Conservation (phyloP, 2,888 invertebrate species). For the Drosophila lacicola region DNA sequence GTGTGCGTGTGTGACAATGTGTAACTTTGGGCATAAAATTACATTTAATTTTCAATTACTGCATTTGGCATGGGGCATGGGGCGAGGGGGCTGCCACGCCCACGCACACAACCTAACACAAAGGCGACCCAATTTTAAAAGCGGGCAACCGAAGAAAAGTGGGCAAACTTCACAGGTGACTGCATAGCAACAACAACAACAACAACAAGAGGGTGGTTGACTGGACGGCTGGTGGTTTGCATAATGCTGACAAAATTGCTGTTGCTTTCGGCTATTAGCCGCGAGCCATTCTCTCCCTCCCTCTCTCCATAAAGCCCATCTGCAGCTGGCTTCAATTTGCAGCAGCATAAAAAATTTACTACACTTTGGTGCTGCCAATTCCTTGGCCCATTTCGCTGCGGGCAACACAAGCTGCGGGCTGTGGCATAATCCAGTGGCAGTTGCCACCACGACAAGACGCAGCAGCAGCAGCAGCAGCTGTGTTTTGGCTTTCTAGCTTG, state of each 20-base stretch:
- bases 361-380: constrained; percentile 45
- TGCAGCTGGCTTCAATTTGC: constrained; percentile 74
- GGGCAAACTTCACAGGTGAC: constrained; percentile 31
- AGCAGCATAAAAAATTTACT: constrained; percentile 71
- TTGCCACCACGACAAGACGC: constrained; percentile 31
- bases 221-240: constrained; percentile 14
- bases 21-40: constrained; percentile 75
- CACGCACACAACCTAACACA: constrained; percentile 8
- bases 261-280: constrained; percentile 58
- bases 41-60: constrained; percentile 80
- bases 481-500: constrained; percentile 40
- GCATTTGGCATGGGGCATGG: constrained; percentile 50
- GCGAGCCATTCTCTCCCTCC: constrained; percentile 16
- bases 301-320: constrained; percentile 24
- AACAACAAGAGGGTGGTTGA: neutral
- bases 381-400: constrained; percentile 21
- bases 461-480: constrained; percentile 34
- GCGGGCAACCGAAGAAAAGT: constrained; percentile 19
- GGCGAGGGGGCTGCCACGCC: constrained; percentile 4
- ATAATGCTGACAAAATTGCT: constrained; percentile 59
- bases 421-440: constrained; percentile 37
- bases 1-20: constrained; percentile 45
- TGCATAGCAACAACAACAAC: constrained; percentile 16
- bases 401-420: constrained; percentile 6
- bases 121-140: constrained; percentile 39